Conservation (phyloP, 1,140 invertebrate species). For the Uloborus diversus region DNA sequence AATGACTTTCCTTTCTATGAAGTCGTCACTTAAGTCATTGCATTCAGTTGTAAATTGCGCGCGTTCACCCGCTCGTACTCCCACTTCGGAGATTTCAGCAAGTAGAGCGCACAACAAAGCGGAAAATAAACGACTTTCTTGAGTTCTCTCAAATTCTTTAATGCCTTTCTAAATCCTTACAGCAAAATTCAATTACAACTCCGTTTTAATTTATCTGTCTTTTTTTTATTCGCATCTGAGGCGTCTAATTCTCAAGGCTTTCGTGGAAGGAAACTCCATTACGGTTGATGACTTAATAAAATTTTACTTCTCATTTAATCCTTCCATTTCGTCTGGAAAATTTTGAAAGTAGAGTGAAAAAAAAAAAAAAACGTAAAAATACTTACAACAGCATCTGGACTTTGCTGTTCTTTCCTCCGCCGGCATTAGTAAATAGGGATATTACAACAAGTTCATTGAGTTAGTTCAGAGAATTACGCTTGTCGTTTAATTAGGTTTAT, state of each 20-base stretch:
- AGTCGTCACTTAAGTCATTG: too few relatives aligned
- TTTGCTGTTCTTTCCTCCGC: not conserved
- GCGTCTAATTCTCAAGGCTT: not conserved
- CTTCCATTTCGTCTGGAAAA: not conserved
- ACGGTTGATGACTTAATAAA: not conserved
- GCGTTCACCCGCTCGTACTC: too few relatives aligned
- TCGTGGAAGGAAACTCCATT: not conserved
- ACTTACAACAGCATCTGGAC: too few relatives aligned
- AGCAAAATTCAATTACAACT: not conserved
- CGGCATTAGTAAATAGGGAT: not conserved
- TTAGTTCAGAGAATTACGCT: not conserved
- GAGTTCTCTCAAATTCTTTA: not conserved
- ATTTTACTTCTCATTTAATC: slow-evolving; percentile 3
- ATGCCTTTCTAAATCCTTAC: not conserved
- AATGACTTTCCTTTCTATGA: too few relatives aligned
- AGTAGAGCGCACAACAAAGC: not conserved
- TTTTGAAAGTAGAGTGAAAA: not conserved
- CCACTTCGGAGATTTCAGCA: too few relatives aligned
- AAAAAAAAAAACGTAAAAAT: not conserved
- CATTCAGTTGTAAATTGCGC: too few relatives aligned
- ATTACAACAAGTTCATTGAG: not conserved
- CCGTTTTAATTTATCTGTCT: not conserved
- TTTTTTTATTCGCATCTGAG: not conserved
- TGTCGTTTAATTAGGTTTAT: slow-evolving; percentile 25
- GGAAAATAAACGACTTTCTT: not conserved